Evolutionary conservation across 2,113 vertebrate genomes (phyloP).

Genomic region (Turdus rufiventris): DNA sequence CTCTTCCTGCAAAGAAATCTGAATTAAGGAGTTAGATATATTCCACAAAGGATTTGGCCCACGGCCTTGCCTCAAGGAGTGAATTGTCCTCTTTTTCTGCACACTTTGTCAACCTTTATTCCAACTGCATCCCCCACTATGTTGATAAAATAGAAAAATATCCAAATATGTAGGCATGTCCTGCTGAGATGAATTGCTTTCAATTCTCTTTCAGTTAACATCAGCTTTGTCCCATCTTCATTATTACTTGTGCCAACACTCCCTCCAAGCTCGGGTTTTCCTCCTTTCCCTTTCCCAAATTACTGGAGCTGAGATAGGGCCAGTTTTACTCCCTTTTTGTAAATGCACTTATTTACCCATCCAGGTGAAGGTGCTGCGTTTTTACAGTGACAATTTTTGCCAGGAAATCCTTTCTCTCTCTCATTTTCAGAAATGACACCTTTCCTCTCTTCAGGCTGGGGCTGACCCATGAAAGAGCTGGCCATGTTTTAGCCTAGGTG

Average conservation of each 20-base stretch:
- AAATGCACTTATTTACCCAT: neutral
- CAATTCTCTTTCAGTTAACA: neutral
- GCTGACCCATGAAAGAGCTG: neutral
- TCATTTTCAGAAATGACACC: neutral
- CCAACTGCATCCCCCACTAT: neutral
- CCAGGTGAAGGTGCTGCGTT: neutral
- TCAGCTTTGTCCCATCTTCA: slow-evolving; percentile 10
- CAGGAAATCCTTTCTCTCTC: neutral
- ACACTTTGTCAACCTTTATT: neutral
- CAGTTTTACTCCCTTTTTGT: neutral
- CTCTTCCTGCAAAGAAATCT: neutral
- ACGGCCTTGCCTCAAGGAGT: neutral
- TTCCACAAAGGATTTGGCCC: neutral
- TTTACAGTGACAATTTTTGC: neutral
- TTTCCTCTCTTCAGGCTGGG: neutral
- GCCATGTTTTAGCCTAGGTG: neutral
- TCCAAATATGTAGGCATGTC: neutral
- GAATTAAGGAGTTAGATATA: neutral
- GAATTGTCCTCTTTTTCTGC: neutral
- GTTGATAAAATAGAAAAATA: neutral
- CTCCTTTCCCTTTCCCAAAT: neutral
- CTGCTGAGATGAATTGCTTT: slow-evolving; percentile 32
- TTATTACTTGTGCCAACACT: slow-evolving; percentile 21
- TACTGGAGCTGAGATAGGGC: neutral
- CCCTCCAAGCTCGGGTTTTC: neutral